These are phyloP conservation scores for Stegodyphus mimosarum DNA, from an alignment of 1,140 invertebrate genomes.

Conservation along the genomic window DNA sequence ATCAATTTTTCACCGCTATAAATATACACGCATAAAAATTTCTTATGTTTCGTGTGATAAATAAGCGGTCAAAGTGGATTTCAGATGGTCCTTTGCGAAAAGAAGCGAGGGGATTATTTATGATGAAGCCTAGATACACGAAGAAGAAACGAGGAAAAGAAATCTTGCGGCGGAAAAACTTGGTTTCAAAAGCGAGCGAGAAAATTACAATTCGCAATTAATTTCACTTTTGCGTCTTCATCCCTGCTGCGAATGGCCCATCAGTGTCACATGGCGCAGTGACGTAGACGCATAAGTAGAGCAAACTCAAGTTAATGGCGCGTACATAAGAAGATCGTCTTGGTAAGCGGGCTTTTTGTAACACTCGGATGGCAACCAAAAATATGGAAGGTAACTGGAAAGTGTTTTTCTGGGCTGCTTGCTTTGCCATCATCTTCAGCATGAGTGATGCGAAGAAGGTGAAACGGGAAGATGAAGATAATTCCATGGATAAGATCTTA, in stretches of 20 bases:
- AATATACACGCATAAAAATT: too few relatives aligned
- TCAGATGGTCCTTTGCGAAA: too few relatives aligned
- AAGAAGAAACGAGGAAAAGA: too few relatives aligned
- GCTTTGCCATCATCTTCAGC: background rate
- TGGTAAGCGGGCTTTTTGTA: constrained; percentile 11
- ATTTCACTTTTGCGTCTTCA: constrained; percentile 21
- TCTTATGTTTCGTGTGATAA: too few relatives aligned
- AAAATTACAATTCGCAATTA: constrained; percentile 10
- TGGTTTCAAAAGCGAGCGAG: constrained; percentile 30
- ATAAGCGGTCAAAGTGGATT: too few relatives aligned
- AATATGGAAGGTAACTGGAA: constrained; percentile 17
- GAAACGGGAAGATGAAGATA: constrained; percentile 10
- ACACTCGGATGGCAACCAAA: constrained; percentile 4
- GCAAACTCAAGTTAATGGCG: constrained; percentile 6
- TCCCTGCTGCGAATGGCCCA: background rate
- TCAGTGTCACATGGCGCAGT: background rate
- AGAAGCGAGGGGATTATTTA: too few relatives aligned
- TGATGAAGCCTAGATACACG: too few relatives aligned
- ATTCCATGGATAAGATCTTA: constrained; percentile 5
- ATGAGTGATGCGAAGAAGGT: background rate
- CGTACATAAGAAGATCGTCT: constrained; percentile 17
- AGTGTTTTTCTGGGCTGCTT: background rate
- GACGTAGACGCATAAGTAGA: constrained; percentile 27
- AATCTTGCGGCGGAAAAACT: background rate
- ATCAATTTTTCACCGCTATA: too few relatives aligned